These are phyloP conservation scores for Teleogryllus occipitalis DNA, from an alignment of 1,140 invertebrate genomes.

Conservation along the genomic window DNA sequence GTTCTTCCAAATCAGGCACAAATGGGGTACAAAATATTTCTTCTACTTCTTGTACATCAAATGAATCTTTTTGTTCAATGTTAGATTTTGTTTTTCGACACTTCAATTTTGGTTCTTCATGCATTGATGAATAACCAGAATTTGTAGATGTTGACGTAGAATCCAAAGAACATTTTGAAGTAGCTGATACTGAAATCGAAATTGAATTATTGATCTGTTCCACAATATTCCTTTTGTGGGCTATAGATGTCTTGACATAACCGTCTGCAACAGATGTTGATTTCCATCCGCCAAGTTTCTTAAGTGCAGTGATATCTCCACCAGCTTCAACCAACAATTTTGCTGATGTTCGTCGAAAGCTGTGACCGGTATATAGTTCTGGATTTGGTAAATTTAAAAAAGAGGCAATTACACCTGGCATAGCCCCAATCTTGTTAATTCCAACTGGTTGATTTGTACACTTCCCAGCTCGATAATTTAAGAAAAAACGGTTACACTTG, in stretches of 20 bases:
- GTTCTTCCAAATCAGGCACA: no score
- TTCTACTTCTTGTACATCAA: no score
- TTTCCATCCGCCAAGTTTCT: not conserved
- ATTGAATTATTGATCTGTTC: conserved; percentile 6
- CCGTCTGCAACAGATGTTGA: not conserved
- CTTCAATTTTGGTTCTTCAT: no score
- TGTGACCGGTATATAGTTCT: conserved; percentile 21
- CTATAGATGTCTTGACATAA: not conserved
- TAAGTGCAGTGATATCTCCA: not conserved
- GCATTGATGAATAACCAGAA: no score
- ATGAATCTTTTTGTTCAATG: no score
- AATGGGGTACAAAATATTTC: no score
- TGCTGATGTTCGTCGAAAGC: conserved; percentile 9
- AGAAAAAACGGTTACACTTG: not conserved
- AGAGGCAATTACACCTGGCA: conserved; percentile 21
- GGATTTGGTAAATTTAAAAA: conserved; percentile 19
- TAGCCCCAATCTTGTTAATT: conserved; percentile 22
- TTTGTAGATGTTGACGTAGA: no score
- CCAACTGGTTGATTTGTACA: conserved; percentile 17
- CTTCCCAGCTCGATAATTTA: not conserved
- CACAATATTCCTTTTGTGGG: not conserved
- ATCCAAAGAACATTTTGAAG: no score
- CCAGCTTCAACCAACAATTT: not conserved
- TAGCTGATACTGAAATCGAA: no score
- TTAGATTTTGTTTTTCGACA: no score